phyloP scores from a whole-genome alignment of 2,113 vertebrate genomes.

The Dissostichus mawsoni region DNA sequence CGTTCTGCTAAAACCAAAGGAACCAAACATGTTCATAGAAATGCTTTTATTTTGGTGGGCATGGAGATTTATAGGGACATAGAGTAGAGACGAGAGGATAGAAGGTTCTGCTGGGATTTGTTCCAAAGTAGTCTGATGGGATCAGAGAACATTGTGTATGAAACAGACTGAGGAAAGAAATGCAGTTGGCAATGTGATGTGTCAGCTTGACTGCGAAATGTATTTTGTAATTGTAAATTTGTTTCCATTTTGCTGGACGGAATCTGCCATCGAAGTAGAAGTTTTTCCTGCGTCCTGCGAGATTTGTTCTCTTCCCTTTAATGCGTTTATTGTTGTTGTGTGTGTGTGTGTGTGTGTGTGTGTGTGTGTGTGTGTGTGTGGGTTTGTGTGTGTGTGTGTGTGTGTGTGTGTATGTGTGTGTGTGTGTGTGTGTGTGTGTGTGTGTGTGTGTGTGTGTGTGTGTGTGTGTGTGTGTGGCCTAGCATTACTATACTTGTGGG shows the following conservation, averaged over 20 bases:
- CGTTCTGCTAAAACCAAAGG: neutral
- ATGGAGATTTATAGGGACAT: neutral
- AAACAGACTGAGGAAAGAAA: neutral
- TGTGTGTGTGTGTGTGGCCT: too few relatives aligned
- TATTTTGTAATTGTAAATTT: neutral
- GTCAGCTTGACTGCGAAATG: neutral
- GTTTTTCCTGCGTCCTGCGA: neutral
- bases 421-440: too few relatives aligned
- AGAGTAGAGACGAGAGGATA: neutral
- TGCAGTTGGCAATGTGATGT: neutral
- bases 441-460: too few relatives aligned
- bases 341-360: neutral
- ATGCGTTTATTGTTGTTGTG: too few relatives aligned
- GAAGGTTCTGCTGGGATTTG: neutral
- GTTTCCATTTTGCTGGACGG: neutral
- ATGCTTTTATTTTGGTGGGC: conserved; percentile 1
- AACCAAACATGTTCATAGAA: neutral
- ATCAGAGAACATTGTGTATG: neutral
- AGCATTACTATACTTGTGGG: too few relatives aligned
- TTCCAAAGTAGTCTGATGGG: conserved; percentile 4
- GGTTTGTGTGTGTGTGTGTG: too few relatives aligned
- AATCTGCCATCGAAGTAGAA: neutral
- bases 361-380: too few relatives aligned
- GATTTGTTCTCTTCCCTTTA: neutral
- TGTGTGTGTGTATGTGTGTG: too few relatives aligned